These are phyloP conservation scores for Siderastrea radians DNA, from an alignment of 92 coral and sea anemone species.

Conservation along the genomic window DNA sequence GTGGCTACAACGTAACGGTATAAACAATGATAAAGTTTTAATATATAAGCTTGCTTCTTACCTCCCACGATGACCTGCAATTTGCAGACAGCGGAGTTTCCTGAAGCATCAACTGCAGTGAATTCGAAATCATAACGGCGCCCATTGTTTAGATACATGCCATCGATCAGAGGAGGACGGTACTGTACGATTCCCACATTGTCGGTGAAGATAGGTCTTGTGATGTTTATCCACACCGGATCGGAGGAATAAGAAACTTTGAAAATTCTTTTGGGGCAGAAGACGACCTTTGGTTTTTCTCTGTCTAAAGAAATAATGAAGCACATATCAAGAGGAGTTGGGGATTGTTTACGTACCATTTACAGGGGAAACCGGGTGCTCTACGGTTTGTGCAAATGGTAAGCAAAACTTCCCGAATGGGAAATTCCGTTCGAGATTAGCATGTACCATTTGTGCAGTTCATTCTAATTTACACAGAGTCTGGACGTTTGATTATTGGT, in stretches of 20 bases:
- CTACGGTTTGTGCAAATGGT: too few relatives aligned
- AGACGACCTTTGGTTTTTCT: slow-evolving; percentile 20
- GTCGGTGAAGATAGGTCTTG: slow-evolving; percentile 14
- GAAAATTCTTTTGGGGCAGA: slow-evolving; percentile 9
- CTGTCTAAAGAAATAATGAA: neutral
- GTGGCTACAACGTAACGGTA: too few relatives aligned
- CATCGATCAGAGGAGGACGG: slow-evolving; percentile 9
- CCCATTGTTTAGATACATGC: neutral
- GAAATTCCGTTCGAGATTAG: too few relatives aligned
- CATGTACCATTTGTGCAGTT: too few relatives aligned
- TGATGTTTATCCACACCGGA: slow-evolving; percentile 15
- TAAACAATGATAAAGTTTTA: too few relatives aligned
- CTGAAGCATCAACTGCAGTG: neutral
- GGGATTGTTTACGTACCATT: too few relatives aligned
- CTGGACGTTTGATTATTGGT: too few relatives aligned
- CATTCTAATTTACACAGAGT: too few relatives aligned
- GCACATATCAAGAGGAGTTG: too few relatives aligned
- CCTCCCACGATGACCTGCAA: neutral
- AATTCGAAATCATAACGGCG: neutral
- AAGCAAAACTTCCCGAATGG: too few relatives aligned
- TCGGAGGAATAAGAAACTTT: neutral
- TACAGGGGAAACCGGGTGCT: too few relatives aligned
- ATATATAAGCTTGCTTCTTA: neutral
- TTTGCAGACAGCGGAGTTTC: slow-evolving; percentile 2
- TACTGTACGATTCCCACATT: slow-evolving; percentile 12